These are phyloP conservation scores for Phrynosoma blainvillii DNA, from an alignment of 2,113 vertebrate species.

Conservation along the genomic window DNA sequence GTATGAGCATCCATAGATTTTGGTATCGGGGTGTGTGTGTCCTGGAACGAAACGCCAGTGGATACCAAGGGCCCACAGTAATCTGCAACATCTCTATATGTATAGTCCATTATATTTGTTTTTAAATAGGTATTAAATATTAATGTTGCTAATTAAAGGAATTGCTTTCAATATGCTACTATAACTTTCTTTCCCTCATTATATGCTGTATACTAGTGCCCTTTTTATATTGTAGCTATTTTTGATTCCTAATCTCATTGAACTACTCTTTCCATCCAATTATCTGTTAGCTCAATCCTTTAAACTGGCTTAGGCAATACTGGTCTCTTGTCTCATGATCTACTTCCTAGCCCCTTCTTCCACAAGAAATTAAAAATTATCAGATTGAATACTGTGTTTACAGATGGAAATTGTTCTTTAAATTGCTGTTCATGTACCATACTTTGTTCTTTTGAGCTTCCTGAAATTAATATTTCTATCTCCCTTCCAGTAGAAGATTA, in stretches of 20 bases:
- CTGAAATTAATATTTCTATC: conserved; percentile 17
- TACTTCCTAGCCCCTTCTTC: conserved; percentile 17
- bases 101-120: conserved; percentile 3
- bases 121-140: neutral
- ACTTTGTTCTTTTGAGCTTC: neutral
- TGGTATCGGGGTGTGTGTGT: neutral
- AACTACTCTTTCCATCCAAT: neutral
- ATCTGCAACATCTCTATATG: neutral
- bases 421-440: neutral
- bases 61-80: too few relatives aligned
- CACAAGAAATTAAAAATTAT: conserved; percentile 22
- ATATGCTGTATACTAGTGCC: neutral
- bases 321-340: conserved; percentile 15
- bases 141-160: neutral
- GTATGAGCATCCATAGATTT: neutral
- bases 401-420: neutral
- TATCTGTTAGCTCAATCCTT: conserved; percentile 2
- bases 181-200: neutral
- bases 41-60: neutral
- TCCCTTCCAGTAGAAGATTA: neutral
- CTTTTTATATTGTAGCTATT: conserved; percentile 13
- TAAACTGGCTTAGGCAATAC: conserved; percentile 19
- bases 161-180: neutral
- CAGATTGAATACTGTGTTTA: conserved; percentile 1
- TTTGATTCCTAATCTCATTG: conserved; percentile 12